These are phyloP conservation scores for Morphnarchus princeps DNA, from an alignment of 2,113 vertebrate genomes.

Conservation along the genomic window DNA sequence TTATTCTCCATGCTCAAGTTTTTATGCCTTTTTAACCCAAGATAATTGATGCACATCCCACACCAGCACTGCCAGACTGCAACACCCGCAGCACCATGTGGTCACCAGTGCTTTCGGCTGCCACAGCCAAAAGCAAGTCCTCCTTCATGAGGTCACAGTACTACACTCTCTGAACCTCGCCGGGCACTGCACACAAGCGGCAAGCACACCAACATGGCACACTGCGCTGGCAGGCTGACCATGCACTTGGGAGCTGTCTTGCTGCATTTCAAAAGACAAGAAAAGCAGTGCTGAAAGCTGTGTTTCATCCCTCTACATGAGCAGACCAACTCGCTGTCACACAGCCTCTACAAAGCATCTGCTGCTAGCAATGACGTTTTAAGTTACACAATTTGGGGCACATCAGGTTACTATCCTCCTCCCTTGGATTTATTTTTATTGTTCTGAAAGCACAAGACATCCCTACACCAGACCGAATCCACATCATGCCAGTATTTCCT, in stretches of 20 bases:
- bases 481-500: not conserved
- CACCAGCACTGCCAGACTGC: not conserved
- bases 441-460: not conserved
- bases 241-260: fast-evolving
- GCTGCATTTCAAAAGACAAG: not conserved
- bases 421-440: not conserved
- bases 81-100: not conserved
- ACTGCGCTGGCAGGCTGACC: fast-evolving
- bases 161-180: too few species aligned
- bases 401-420: not conserved
- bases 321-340: not conserved
- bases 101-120: not conserved
- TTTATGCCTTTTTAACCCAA: not conserved
- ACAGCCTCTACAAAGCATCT: not conserved
- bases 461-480: not conserved
- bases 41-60: not conserved
- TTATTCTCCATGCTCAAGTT: not conserved
- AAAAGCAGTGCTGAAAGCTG: not conserved
- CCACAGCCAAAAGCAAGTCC: not conserved
- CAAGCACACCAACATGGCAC: not conserved
- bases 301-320: not conserved
- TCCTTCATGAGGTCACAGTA: not conserved
- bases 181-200: fast-evolving
- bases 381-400: not conserved
- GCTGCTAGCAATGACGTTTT: not conserved